Evolutionary conservation across 2,888 invertebrate genomes (phyloP), one percentile per base, ranked within the genome.

Genomic region (Pristionchus exspectatus): DNA sequence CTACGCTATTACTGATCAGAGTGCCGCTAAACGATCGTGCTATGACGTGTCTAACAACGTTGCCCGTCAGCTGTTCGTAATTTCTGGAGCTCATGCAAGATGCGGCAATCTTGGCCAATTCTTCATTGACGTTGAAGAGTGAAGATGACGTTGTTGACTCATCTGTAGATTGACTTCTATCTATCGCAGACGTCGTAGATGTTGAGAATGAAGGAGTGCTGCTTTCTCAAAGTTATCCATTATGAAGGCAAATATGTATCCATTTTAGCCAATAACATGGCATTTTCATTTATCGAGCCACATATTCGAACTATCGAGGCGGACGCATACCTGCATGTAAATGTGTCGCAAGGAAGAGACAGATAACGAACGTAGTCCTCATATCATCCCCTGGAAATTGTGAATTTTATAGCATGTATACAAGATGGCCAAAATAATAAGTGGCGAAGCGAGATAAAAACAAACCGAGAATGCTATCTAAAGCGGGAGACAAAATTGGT

Each of bases 21-120:
- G 5, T 18, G 16, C 4, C 24, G 24, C 12, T 12, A 44, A 72
- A 72, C 21, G 24, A 3, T 38, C 50, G 69, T 59, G 54, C 86
- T 50, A 72, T 24, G 14, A 10, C 27, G 54, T 54, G 7, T 44
- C 27, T n/a, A 50, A 89, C 69, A 84, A 84, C 44, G 56, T 89
- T 81, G 33, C 89, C 84, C 38, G 90, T 88, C 59, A 91, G 89
- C 56, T 88, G 81, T 54, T 90, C 90, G 85, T 91, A 81, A 56
- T 91, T 89, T 89, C 54, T 30, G 69, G 59, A 63, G 44, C 88
- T 90, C 21, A 90, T 38, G 90, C 90, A 90, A 59, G 90, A 72
- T 18, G 88, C 74, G 56, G 90, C 81, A 10, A 89, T 69, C 87
- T 88, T 90, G 63, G 88, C 27, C 30, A 90, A 77, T 87, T 90